Conservation (phyloP, 2,888 invertebrate genomes). For the Ectemnius lituratus region DNA sequence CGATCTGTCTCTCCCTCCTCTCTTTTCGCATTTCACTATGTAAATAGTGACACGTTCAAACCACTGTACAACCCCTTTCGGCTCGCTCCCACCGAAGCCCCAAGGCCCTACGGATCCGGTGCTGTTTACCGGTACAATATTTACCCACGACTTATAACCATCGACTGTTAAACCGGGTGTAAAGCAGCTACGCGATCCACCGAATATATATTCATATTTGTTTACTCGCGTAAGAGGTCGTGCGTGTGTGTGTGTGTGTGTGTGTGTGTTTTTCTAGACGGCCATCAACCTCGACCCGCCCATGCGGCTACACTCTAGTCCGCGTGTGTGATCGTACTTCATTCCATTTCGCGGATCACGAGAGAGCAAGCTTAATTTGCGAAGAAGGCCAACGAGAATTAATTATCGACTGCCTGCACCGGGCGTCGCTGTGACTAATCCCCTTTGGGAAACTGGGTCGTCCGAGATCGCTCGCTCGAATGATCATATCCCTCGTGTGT, state of each 20-base stretch:
- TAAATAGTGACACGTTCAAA: constrained; percentile 68
- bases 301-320: no score
- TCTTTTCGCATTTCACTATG: constrained; percentile 58
- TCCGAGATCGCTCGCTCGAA: background rate
- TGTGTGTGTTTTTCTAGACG: constrained; percentile 43
- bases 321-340: no score
- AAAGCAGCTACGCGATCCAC: constrained; percentile 65
- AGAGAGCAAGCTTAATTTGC: no score
- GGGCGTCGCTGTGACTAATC: constrained; percentile 2
- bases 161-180: constrained; percentile 73
- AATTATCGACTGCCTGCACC: background rate
- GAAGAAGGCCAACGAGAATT: background rate
- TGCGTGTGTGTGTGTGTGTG: constrained; percentile 29
- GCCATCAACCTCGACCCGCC: background rate
- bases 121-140: constrained; percentile 73
- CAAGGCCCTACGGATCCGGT: constrained; percentile 62
- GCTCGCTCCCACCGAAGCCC: constrained; percentile 55
- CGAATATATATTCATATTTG: constrained; percentile 47
- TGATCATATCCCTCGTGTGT: background rate
- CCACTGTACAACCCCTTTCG: constrained; percentile 65
- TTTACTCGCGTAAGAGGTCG: constrained; percentile 31
- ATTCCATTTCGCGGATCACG: no score
- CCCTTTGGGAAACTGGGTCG: constrained; percentile 2
- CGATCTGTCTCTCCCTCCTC: constrained; percentile 37
- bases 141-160: constrained; percentile 73